Percentiles rank a stretch among this genome's conserved stretches.
Evolutionary conservation across 2,888 invertebrate species (phyloP).

Genomic region (Atethmia centrago): DNA sequence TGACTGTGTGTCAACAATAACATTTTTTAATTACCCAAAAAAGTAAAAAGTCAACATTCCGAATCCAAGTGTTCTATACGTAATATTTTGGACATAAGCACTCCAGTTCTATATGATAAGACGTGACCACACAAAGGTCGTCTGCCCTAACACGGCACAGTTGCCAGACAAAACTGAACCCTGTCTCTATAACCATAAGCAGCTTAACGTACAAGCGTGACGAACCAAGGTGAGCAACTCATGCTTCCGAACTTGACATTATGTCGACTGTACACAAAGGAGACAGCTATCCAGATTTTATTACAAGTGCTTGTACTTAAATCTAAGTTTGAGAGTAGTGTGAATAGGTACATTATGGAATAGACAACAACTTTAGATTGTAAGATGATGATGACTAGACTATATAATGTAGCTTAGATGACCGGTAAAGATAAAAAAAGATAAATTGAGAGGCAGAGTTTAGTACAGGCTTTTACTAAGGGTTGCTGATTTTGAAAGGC

Average conservation of each 20-base stretch:
- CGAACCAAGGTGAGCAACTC: constrained; percentile 64
- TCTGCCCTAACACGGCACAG: constrained; percentile 23
- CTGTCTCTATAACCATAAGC: constrained; percentile 11
- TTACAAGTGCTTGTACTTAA: background rate
- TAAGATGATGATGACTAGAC: no score
- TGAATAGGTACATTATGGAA: constrained; percentile 7
- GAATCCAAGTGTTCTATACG: background rate
- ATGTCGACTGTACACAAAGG: constrained; percentile 31
- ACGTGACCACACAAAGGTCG: constrained; percentile 50
- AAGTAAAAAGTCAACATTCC: background rate
- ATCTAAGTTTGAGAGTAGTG: background rate
- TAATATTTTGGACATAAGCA: constrained; percentile 23
- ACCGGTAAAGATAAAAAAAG: no score
- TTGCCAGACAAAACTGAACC: constrained; percentile 33
- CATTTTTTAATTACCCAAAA: background rate
- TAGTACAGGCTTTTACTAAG: background rate
- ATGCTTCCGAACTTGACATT: constrained; percentile 73
- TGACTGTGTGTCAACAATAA: background rate
- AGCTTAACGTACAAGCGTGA: constrained; percentile 27
- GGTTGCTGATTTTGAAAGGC: background rate
- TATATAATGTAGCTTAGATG: background rate
- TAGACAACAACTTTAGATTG: background rate
- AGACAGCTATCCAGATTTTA: constrained; percentile 58
- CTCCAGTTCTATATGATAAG: constrained; percentile 36
- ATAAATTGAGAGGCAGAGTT: background rate